Conservation (phyloP, 2,797 vertebrate species). For the Otolemur crassicaudatus region DNA sequence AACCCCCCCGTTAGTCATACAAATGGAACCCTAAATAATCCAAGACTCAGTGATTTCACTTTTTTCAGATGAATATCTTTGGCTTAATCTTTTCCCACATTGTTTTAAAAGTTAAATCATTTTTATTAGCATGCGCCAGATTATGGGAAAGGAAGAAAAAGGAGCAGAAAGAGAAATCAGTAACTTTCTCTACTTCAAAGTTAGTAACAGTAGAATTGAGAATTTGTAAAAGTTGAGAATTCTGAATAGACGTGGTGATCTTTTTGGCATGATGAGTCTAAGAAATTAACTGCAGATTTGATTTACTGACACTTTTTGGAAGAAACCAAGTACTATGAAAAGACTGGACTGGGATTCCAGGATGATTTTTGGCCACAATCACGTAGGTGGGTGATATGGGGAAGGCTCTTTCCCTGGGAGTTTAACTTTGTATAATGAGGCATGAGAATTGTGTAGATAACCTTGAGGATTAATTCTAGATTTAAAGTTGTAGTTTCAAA, state of each 20-base stretch:
- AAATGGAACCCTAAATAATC: background rate
- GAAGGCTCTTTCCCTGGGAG: background rate
- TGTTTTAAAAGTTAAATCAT: background rate
- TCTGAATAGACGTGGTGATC: background rate
- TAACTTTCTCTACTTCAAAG: background rate
- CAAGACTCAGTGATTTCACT: background rate
- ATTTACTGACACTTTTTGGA: background rate
- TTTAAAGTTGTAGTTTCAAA: background rate
- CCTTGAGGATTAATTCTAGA: background rate
- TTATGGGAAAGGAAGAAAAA: background rate
- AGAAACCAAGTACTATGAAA: background rate
- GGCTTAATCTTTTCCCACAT: background rate
- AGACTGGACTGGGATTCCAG: background rate
- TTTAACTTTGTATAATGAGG: background rate
- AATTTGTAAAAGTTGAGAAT: background rate
- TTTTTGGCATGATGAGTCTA: background rate
- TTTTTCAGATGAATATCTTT: background rate
- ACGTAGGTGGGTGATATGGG: background rate
- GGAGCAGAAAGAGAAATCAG: background rate
- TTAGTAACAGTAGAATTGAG: background rate
- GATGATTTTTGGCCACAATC: background rate
- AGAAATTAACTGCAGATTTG: slow-evolving; percentile 34
- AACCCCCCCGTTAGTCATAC: background rate
- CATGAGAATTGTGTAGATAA: background rate
- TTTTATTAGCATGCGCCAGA: background rate